A percentile compares a stretch with the other conserved stretches of the same genome.
phyloP scores from a whole-genome alignment of 2,888 invertebrate species.

The Andrena fulva region DNA sequence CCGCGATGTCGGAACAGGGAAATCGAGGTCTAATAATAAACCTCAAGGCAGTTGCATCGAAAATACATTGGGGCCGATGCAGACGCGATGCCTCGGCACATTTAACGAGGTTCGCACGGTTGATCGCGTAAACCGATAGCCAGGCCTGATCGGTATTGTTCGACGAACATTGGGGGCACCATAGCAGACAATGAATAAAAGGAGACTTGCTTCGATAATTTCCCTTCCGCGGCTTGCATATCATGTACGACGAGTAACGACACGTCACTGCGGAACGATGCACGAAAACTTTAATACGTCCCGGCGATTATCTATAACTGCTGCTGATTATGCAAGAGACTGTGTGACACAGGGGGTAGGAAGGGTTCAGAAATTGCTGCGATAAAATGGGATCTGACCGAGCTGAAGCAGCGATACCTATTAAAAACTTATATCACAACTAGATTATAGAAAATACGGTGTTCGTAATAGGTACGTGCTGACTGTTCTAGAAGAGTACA shows the following conservation, averaged over 20 bases:
- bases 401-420: not conserved
- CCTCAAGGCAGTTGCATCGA: conserved; percentile 52
- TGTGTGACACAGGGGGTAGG: not conserved
- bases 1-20: conserved; percentile 39
- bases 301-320: conserved; percentile 20
- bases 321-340: conserved; percentile 36
- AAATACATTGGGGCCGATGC: conserved; percentile 59
- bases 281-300: conserved; percentile 41
- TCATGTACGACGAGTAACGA: not conserved
- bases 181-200: not conserved
- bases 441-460: not conserved
- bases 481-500: too few species aligned
- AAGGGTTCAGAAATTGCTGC: conserved; percentile 34
- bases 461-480: not conserved
- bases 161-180: not conserved
- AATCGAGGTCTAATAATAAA: conserved; percentile 58
- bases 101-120: conserved; percentile 27
- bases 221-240: not conserved
- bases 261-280: conserved; percentile 19
- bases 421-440: not conserved
- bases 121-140: conserved; percentile 39
- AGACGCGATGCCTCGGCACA: conserved; percentile 30
- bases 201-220: not conserved
- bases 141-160: conserved; percentile 19
- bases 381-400: conserved; percentile 6